A percentile compares a stretch with the other conserved stretches of the same genome.
These are phyloP conservation scores for Gerris lacustris DNA, from an alignment of 2,888 invertebrate species.

Conservation along the genomic window DNA sequence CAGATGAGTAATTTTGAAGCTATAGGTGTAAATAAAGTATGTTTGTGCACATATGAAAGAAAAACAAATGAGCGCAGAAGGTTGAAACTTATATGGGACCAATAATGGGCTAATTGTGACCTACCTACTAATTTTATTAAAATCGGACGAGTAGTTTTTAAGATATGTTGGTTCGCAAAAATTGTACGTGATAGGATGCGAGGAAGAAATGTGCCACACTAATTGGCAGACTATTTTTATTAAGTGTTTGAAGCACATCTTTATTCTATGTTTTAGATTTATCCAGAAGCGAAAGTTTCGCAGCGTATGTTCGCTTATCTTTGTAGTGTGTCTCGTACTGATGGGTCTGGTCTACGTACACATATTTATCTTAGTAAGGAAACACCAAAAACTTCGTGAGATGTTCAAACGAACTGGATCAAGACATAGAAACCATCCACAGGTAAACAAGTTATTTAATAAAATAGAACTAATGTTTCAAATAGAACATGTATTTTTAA, in stretches of 20 bases:
- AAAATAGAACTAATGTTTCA: background rate
- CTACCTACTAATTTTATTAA: too few relatives aligned
- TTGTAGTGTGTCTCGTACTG: slow-evolving; percentile 45
- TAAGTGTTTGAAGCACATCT: background rate
- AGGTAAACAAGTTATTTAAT: slow-evolving; percentile 14
- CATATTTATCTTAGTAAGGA: slow-evolving; percentile 46
- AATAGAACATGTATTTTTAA: background rate
- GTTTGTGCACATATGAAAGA: too few relatives aligned
- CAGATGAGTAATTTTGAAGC: too few relatives aligned
- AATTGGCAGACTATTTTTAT: too few relatives aligned
- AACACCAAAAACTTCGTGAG: slow-evolving; percentile 38
- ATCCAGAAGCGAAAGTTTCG: slow-evolving; percentile 40
- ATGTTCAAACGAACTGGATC: slow-evolving; percentile 32
- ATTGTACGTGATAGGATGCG: too few relatives aligned
- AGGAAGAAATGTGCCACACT: too few relatives aligned
- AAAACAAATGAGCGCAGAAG: too few relatives aligned
- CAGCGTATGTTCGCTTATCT: slow-evolving; percentile 41
- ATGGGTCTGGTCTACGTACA: slow-evolving; percentile 50
- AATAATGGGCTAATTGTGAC: too few relatives aligned
- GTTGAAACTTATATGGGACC: too few relatives aligned
- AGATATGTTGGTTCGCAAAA: too few relatives aligned
- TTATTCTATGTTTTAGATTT: slow-evolving; percentile 34
- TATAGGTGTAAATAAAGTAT: too few relatives aligned
- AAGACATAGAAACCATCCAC: slow-evolving; percentile 30
- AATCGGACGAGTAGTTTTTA: too few relatives aligned